phyloP scores from a whole-genome alignment of 2,797 vertebrate genomes.

The Oreochromis grahami region DNA sequence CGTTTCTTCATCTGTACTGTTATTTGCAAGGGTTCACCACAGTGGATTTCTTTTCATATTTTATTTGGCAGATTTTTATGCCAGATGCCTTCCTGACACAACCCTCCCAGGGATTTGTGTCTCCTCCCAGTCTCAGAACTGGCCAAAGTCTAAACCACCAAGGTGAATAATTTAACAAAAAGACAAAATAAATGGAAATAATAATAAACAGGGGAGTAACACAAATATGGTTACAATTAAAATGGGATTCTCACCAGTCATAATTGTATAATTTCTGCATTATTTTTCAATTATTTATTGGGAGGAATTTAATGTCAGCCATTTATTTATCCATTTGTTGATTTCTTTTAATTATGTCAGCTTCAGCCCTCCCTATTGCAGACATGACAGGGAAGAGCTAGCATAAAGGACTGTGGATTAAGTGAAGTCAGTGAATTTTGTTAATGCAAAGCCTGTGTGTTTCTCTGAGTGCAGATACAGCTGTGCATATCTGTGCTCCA shows the following conservation, averaged over 20 bases:
- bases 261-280: not conserved
- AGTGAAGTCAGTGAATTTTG: not conserved
- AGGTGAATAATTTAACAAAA: not conserved
- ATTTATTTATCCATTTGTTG: not conserved
- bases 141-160: not conserved
- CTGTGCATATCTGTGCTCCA: not conserved
- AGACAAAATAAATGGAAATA: not conserved
- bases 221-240: not conserved
- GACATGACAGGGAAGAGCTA: not conserved
- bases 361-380: not conserved
- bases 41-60: not conserved
- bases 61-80: not conserved
- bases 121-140: not conserved
- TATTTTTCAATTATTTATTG: not conserved
- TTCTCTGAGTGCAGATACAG: not conserved
- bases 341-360: not conserved
- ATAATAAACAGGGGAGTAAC: not conserved
- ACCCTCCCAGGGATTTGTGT: not conserved
- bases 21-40: not conserved
- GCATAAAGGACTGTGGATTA: not conserved
- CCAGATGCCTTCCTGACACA: not conserved
- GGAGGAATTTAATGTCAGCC: not conserved
- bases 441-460: not conserved
- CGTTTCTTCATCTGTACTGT: not conserved
- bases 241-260: not conserved